Conservation (phyloP, 2,797 vertebrate species). For the Acridotheres tristis region DNA sequence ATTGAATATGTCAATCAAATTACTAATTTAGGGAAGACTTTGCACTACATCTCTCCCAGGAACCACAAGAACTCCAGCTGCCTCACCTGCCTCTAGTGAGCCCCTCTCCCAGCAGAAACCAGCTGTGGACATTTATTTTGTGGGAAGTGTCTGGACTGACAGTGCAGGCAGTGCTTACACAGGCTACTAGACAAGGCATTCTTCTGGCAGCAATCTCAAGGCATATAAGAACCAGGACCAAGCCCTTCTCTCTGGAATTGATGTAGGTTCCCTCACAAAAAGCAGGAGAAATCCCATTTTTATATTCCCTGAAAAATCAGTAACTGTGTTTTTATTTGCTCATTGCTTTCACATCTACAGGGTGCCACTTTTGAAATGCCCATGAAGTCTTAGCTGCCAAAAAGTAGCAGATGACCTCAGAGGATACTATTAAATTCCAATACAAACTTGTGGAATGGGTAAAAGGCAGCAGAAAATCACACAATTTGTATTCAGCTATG, state of each 20-base stretch:
- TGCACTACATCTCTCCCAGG: slow-evolving; percentile 26
- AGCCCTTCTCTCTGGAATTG: background rate
- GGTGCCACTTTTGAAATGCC: background rate
- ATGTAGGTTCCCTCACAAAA: background rate
- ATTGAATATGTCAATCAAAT: background rate
- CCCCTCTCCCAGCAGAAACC: slow-evolving; percentile 82
- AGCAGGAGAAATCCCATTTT: background rate
- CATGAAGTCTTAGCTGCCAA: background rate
- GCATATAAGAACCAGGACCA: background rate
- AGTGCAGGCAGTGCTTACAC: background rate
- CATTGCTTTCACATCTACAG: background rate
- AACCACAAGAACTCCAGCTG: slow-evolving; percentile 77
- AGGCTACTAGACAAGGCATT: background rate
- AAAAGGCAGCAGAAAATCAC: background rate
- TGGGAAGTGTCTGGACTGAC: slow-evolving; percentile 67
- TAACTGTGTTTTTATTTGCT: background rate
- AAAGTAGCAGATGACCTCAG: background rate
- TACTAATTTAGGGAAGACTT: background rate
- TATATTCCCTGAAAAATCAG: background rate
- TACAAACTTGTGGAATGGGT: background rate
- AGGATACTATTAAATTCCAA: background rate
- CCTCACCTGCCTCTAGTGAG: slow-evolving; percentile 83
- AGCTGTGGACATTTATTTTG: slow-evolving; percentile 84
- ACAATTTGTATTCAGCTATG: background rate
- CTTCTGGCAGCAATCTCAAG: background rate